phyloP scores from a whole-genome alignment of 2,888 invertebrate genomes.

The Mimachlamys varia region DNA sequence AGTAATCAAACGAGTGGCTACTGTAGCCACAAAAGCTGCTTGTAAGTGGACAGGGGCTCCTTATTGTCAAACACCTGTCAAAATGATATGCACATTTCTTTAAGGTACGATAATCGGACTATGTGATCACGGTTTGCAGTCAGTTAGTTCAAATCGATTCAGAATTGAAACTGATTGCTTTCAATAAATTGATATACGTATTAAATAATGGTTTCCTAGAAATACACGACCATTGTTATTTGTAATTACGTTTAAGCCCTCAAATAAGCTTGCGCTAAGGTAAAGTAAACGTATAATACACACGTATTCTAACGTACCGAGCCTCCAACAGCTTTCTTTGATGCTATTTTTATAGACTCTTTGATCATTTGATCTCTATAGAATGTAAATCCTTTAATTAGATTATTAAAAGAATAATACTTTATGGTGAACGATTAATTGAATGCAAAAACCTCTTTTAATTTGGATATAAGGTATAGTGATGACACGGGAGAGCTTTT shows the following conservation, averaged over 20 bases:
- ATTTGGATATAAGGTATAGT: background rate
- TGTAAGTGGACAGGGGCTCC: no score
- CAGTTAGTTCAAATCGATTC: no score
- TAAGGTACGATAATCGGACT: no score
- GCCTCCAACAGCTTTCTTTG: background rate
- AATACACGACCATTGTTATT: no score
- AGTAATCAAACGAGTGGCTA: no score
- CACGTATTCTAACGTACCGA: background rate
- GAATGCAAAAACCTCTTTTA: background rate
- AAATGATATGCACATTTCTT: no score
- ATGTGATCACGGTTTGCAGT: no score
- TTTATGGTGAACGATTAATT: background rate
- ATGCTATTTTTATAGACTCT: background rate
- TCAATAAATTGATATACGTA: background rate
- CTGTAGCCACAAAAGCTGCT: no score
- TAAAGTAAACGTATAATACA: background rate
- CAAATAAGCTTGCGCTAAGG: no score
- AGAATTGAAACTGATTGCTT: no score
- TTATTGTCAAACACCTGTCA: no score
- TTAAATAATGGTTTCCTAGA: background rate
- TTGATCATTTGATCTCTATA: background rate
- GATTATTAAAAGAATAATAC: conserved; percentile 32
- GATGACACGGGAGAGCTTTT: background rate
- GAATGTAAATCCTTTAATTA: background rate
- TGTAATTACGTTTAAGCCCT: no score